Conservation (phyloP, 2,113 vertebrate genomes). For the Phaethon lepturus region DNA sequence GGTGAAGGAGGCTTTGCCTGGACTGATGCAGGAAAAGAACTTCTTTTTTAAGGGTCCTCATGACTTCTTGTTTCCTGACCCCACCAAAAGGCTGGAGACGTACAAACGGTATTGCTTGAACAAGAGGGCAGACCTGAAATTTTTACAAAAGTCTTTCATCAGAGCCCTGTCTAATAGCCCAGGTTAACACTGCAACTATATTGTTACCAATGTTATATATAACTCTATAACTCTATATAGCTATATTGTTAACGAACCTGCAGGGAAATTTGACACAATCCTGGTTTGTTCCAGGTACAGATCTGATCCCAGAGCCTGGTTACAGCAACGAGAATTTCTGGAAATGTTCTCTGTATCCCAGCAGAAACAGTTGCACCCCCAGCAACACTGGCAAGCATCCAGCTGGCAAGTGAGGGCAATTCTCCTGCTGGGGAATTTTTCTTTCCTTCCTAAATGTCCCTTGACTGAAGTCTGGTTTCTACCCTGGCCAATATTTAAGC, state of each 20-base stretch:
- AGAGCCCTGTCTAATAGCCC: not conserved
- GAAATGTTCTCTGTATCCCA: not conserved
- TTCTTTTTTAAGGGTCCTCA: not conserved
- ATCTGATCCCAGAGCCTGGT: not conserved
- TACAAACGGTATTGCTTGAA: not conserved
- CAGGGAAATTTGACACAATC: not conserved
- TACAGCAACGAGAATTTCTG: not conserved
- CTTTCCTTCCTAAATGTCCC: not conserved
- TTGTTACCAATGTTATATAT: accelerated
- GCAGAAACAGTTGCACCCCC: not conserved
- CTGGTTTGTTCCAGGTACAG: not conserved
- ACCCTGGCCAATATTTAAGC: not conserved
- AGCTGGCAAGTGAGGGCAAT: not conserved
- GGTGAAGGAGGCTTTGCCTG: not conserved
- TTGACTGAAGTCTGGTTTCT: not conserved
- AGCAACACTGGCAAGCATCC: not conserved
- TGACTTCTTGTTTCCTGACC: not conserved
- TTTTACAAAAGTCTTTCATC: not conserved
- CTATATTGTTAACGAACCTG: not conserved
- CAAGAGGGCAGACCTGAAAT: not conserved
- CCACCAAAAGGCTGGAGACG: not conserved
- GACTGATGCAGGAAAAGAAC: not conserved
- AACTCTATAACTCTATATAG: not conserved
- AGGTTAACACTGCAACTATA: not conserved
- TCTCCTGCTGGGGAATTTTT: not conserved